Percentiles rank a stretch among this genome's conserved stretches.
Evolutionary conservation across 2,797 vertebrate genomes (phyloP).

Genomic region (Epinephelus malabaricus): DNA sequence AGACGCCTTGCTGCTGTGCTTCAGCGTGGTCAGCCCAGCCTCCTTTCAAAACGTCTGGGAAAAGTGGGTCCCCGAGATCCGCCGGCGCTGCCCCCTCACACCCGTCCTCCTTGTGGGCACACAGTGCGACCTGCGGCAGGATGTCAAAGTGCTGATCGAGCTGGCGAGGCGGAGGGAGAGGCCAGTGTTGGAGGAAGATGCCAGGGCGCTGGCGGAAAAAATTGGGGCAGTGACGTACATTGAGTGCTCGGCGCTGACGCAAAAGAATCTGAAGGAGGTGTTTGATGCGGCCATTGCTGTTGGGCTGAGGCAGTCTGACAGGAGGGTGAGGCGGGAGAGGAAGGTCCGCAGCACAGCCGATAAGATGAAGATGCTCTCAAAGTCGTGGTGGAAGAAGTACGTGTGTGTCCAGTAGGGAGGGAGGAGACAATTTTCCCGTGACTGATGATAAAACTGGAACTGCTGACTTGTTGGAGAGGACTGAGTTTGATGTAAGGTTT

Average conservation of each 20-base stretch:
- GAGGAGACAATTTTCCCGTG: not conserved
- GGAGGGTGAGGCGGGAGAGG: conserved; percentile 81
- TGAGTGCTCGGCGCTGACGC: conserved; percentile 91
- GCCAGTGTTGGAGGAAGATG: conserved; percentile 87
- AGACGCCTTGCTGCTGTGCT: conserved; percentile 90
- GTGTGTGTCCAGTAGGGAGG: conserved; percentile 85
- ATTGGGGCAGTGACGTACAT: conserved; percentile 87
- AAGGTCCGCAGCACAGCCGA: conserved; percentile 88
- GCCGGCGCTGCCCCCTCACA: conserved; percentile 87
- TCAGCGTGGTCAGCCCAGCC: conserved; percentile 91
- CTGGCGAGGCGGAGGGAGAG: conserved; percentile 85
- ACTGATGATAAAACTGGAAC: conserved; percentile 50
- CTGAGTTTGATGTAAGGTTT: conserved; percentile 50
- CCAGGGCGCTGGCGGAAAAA: conserved; percentile 84
- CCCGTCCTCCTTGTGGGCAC: conserved; percentile 91
- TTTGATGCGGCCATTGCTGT: conserved; percentile 89
- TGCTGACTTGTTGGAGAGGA: conserved; percentile 30
- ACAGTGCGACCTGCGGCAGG: conserved; percentile 91
- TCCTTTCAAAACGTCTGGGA: conserved; percentile 92
- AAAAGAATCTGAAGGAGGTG: conserved; percentile 93
- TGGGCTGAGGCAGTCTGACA: conserved; percentile 85
- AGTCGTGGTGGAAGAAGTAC: conserved; percentile 93
- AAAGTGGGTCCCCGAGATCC: conserved; percentile 90
- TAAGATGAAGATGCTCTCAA: conserved; percentile 91
- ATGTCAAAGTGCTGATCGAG: conserved; percentile 92